A percentile compares a stretch with the other conserved stretches of the same genome.
phyloP scores from a whole-genome alignment of 2,797 vertebrate species.

The Clamator glandarius region DNA sequence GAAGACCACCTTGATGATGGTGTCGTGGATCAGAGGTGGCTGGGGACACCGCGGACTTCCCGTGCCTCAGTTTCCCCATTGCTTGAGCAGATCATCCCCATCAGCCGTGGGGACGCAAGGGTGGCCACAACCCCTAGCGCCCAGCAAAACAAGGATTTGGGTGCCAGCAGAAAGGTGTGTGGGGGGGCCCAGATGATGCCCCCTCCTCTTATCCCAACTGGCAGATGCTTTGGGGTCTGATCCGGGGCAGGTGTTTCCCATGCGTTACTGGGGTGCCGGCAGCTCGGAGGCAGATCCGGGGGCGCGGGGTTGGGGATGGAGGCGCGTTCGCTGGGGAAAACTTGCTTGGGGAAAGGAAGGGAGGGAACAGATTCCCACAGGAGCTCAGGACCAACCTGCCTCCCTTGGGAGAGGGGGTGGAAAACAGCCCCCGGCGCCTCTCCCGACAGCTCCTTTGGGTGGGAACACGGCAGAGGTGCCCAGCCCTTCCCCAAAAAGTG shows the following conservation, averaged over 20 bases:
- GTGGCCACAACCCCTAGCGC: rapidly evolving
- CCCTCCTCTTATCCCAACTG: not conserved
- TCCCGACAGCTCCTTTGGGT: not conserved
- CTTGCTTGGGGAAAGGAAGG: not conserved
- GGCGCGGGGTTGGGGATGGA: not conserved
- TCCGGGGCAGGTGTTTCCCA: constrained; percentile 37
- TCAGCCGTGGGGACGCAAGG: rapidly evolving
- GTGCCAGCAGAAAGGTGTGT: not conserved
- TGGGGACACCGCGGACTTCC: not conserved
- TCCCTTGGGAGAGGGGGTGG: constrained; percentile 20
- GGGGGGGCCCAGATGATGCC: not conserved
- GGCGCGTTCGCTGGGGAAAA: constrained; percentile 24
- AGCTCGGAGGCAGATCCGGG: constrained; percentile 22
- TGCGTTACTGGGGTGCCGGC: not conserved
- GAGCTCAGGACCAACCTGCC: not conserved
- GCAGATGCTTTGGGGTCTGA: not conserved
- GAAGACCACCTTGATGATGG: not conserved
- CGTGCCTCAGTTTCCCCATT: not conserved
- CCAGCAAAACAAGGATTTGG: not conserved
- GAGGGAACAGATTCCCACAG: constrained; percentile 58
- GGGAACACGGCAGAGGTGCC: not conserved
- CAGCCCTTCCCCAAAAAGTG: not conserved
- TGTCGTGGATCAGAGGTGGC: no score
- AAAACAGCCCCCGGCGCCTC: not conserved
- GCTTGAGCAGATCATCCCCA: not conserved